A percentile compares a stretch with the other conserved stretches of the same genome.
These are phyloP conservation scores for Hipposideros larvatus DNA, from an alignment of 2,797 vertebrate species.

Conservation along the genomic window DNA sequence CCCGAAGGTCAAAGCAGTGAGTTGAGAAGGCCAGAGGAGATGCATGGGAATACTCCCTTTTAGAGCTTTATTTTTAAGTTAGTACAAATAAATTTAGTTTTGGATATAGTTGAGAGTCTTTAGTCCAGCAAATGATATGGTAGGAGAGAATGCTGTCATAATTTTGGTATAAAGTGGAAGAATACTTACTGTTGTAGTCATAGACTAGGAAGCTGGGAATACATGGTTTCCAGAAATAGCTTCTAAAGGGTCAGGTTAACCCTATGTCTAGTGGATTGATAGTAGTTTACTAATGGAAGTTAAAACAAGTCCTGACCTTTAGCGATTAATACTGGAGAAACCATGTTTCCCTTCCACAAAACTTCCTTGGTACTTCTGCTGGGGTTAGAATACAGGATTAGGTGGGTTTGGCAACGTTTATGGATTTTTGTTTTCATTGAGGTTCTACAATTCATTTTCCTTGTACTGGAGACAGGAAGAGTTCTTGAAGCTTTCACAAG, in stretches of 20 bases:
- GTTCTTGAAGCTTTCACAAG: constrained; percentile 36
- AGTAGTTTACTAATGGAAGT: constrained; percentile 1
- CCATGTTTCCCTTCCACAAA: constrained; percentile 29
- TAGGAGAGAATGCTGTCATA: constrained; percentile 34
- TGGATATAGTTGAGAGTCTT: not conserved
- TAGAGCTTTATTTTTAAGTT: not conserved
- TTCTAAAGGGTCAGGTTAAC: constrained; percentile 18
- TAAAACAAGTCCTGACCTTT: constrained; percentile 49
- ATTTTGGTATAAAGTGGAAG: constrained; percentile 47
- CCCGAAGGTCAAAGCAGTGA: not conserved
- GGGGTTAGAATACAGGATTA: not conserved
- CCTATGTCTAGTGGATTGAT: not conserved
- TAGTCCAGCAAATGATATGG: not conserved
- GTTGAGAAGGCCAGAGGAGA: not conserved
- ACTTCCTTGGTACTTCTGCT: not conserved
- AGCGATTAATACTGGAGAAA: constrained; percentile 26
- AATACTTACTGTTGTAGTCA: constrained; percentile 12
- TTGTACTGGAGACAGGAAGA: not conserved
- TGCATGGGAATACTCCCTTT: not conserved
- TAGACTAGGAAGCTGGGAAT: constrained; percentile 6
- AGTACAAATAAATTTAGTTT: not conserved
- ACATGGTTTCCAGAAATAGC: not conserved
- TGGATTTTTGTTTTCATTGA: constrained; percentile 13
- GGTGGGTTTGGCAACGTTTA: not conserved
- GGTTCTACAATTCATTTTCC: constrained; percentile 23